Evolutionary conservation across 92 coral and sea anemone species (phyloP).

Genomic region (Pocillopora grandis): DNA sequence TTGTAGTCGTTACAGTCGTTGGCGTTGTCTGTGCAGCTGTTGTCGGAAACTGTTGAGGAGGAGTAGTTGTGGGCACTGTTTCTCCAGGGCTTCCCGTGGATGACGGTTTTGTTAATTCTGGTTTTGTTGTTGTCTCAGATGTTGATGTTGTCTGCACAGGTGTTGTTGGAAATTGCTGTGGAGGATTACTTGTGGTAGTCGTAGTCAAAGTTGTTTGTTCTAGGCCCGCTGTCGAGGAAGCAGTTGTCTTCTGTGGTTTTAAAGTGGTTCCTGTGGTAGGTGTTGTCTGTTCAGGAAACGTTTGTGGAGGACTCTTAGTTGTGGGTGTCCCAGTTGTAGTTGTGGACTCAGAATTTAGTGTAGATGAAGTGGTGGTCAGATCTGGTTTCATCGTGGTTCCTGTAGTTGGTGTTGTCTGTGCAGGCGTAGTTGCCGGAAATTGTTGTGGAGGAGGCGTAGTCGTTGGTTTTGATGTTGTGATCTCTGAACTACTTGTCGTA

Average conservation of each 20-base stretch:
- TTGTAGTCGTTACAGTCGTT: not conserved
- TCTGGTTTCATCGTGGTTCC: not conserved
- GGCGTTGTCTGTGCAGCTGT: not conserved
- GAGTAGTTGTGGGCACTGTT: not conserved
- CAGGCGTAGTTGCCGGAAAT: not conserved
- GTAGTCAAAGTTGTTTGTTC: not conserved
- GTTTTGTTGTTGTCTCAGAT: not conserved
- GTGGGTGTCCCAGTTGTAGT: too few species aligned
- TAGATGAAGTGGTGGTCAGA: constrained; percentile 2
- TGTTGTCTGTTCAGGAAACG: too few species aligned
- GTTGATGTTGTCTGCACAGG: constrained; percentile 20
- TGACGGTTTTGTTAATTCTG: not conserved
- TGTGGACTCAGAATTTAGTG: not conserved
- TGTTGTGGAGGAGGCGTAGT: not conserved
- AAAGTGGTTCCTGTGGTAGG: not conserved
- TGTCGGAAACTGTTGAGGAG: not conserved
- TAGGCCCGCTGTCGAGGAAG: not conserved
- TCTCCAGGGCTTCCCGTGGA: not conserved
- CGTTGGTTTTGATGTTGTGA: not conserved
- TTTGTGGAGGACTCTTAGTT: too few species aligned
- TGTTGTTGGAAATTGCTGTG: not conserved
- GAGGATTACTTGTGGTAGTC: not conserved
- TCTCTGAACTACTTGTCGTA: constrained; percentile 10
- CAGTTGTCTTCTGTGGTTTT: not conserved
- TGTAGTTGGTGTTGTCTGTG: not conserved